These are phyloP conservation scores for Lepus townsendii DNA, from an alignment of 2,797 vertebrate genomes.

Conservation along the genomic window DNA sequence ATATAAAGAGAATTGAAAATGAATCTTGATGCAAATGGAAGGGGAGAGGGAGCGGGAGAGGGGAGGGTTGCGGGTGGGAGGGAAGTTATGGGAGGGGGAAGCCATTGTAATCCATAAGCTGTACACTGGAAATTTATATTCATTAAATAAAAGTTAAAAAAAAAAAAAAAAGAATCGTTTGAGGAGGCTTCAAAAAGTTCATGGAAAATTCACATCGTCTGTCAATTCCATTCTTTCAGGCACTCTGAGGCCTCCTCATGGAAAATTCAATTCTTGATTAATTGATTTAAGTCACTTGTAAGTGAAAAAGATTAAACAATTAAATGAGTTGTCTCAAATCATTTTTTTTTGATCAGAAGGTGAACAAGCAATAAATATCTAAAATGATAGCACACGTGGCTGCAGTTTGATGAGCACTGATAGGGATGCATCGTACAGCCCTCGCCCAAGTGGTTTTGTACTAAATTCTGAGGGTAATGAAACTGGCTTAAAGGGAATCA, in stretches of 20 bases:
- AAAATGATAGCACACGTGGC: background rate
- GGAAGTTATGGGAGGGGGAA: too few species aligned
- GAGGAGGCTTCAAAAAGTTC: too few species aligned
- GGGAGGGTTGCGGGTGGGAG: too few species aligned
- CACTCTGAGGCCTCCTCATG: too few species aligned
- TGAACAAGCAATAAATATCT: background rate
- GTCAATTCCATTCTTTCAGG: too few species aligned
- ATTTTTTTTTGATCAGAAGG: background rate
- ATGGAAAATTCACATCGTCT: too few species aligned
- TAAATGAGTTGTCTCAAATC: slow-evolving; percentile 27
- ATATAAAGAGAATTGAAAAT: too few species aligned
- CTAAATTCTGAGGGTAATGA: background rate
- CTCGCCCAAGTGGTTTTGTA: background rate
- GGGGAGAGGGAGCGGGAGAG: too few species aligned
- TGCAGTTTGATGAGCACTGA: background rate
- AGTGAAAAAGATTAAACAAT: slow-evolving; percentile 7
- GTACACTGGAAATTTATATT: too few species aligned
- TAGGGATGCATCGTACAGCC: background rate
- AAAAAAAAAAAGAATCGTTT: background rate
- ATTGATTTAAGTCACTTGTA: slow-evolving; percentile 13
- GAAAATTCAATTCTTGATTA: slow-evolving; percentile 29
- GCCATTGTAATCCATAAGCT: too few species aligned
- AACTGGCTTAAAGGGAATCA: background rate
- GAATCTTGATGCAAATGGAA: too few species aligned
- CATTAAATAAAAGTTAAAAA: too few species aligned